Base-by-base conservation (phyloP, 1,140 invertebrate genomes). In the Bombus superbus region DNA sequence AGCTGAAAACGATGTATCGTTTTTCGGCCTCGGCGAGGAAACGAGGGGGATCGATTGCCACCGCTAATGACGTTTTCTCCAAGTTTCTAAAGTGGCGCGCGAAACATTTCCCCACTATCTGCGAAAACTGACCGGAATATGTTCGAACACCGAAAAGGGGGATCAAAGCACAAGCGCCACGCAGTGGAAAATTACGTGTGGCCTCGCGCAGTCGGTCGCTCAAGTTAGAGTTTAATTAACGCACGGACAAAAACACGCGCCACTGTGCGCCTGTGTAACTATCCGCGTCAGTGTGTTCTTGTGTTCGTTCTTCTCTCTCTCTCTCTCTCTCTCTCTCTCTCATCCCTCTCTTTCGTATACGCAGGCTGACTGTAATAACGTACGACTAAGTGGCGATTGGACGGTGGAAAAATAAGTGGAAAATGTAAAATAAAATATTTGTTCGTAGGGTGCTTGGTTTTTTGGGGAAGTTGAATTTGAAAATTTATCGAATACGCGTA, bases 201-300 rank as follows among this genome's bases (percentile, higher is more conserved):
- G 32, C 78, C 53, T 62, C 66, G 66, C 68, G 25, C 64, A 83
- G 77, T 53, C 81, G 74, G 71, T 88, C 57, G 78, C 78, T 80
- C 69, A 82, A 91, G 89, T 90, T 90, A 68, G 86, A 90, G 87
- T 88, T 90, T 90, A 91, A 91, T 91, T 91, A 91, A 90, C 81
- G 89, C 81, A 71, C 81, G 57, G 66, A 72, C 87, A 91, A 91
- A 91, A 91, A 87, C 76, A 74, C 72, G 59, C 79, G 57, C 47
- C 76, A 38, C 72, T 69, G 62, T 72, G 76, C 32, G 28, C 53
- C 44, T 62, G 66, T 57, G 62, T 79, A 64, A 59, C 81, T 71
- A 32, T 38, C 57, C n/a, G n/a, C 8, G 53, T 47, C 38, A 2
- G 6, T 22, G 40, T 40, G 47, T 40, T 79, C 62, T 66, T 68